These are phyloP conservation scores for Martes martes DNA, from an alignment of 2,113 vertebrate species.

Conservation along the genomic window DNA sequence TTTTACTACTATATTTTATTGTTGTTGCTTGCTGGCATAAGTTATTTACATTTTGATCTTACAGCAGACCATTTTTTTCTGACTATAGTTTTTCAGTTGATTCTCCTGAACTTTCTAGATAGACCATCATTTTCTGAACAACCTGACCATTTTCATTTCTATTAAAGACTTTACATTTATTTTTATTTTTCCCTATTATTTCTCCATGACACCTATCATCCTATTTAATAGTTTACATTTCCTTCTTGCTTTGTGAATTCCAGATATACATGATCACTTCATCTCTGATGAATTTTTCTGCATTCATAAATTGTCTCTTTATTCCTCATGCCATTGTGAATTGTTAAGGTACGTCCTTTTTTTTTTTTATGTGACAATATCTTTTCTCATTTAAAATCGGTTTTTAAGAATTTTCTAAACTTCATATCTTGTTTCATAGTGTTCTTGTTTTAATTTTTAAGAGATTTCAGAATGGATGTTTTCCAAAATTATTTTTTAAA, in stretches of 20 bases:
- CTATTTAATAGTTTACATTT: not conserved
- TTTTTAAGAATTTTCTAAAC: not conserved
- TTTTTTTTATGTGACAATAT: not conserved
- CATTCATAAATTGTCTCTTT: not conserved
- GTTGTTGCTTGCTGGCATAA: too few species aligned
- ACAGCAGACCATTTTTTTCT: not conserved
- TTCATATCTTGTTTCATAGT: not conserved
- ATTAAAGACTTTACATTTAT: not conserved
- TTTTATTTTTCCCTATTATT: not conserved
- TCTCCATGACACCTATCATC: not conserved
- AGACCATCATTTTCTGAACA: not conserved
- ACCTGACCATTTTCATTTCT: not conserved
- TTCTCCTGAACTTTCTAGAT: not conserved
- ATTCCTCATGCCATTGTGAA: not conserved
- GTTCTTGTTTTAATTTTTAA: not conserved
- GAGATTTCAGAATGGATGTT: not conserved
- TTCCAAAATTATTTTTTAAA: not conserved
- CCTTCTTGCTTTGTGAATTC: not conserved
- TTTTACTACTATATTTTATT: not conserved
- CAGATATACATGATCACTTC: not conserved
- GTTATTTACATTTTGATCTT: not conserved
- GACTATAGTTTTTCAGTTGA: not conserved
- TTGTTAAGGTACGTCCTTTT: not conserved
- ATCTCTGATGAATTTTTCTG: not conserved
- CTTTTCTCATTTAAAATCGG: not conserved